Base-by-base conservation (phyloP, 2,888 invertebrate species). In the Unio delphinus region DNA sequence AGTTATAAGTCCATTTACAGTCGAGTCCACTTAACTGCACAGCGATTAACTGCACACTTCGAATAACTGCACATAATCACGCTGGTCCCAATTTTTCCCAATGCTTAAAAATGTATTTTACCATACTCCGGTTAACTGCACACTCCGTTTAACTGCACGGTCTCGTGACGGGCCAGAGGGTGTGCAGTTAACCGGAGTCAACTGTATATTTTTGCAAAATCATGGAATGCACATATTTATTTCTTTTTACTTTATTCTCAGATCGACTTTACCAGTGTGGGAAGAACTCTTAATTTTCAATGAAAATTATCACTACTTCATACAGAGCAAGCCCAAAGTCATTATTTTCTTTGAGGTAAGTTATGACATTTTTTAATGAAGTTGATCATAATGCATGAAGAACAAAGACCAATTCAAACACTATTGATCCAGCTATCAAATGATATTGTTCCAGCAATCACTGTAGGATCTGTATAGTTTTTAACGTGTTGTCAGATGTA, bases 221-320 rank as follows among this genome's bases (percentile, higher is more conserved):
- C 55, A n/a, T 45, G 45, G 15, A 45, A 4, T 45, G 15, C 45
- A 45, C 45, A 45, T 45, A 45, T 11, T 45, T 45, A 26, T 57
- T 62, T 11, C 20, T 67, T 18, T 65, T 56, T 71, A 57, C 56
- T 61, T 74, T 28, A 58, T 69, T 79, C 75, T 54, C 76, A 90
- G 90, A 68, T 90, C 88, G 15, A 87, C 86, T 7, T 78, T 90
- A 57, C 93, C 93, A 6, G 87, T 91, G 3, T 94, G 94, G 94
- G 93, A 94, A 84, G 94, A 94, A 86, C 89, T 92, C 63, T 83
- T 94, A 11, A 86, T 93, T 56, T 92, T 94, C 78, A 93, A 93
- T 83, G 93, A 94, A 83, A 92, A 91, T 63, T 90, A 90, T 72
- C 83, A 90, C 65, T 88, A 90, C 78, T 89, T 92, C 65, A 80